A percentile compares a stretch with the other conserved stretches of the same genome.
Conservation (phyloP, 1,140 invertebrate genomes). For the Teleogryllus occipitalis region DNA sequence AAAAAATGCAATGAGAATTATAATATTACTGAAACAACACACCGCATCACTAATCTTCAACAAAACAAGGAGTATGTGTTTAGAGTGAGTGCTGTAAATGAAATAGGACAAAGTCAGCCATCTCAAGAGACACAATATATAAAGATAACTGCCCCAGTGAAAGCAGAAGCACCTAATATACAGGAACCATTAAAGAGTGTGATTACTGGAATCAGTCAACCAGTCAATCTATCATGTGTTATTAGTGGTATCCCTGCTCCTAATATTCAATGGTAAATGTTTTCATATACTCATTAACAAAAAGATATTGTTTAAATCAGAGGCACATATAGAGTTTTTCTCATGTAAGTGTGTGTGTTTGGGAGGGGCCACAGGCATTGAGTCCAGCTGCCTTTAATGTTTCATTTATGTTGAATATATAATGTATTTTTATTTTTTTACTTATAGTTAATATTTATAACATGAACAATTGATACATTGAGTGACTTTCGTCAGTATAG, state of each 20-base stretch:
- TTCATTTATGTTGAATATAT: too few species aligned
- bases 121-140: slow-evolving; percentile 50
- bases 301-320: not conserved
- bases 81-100: slow-evolving; percentile 66
- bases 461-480: too few species aligned
- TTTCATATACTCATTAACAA: not conserved
- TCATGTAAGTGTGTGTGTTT: not conserved
- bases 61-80: slow-evolving; percentile 65
- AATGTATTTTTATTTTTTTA: too few species aligned
- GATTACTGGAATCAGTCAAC: slow-evolving; percentile 46
- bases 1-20: slow-evolving; percentile 45
- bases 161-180: slow-evolving; percentile 48
- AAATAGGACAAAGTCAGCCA: slow-evolving; percentile 54
- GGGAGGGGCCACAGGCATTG: too few species aligned
- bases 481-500: too few species aligned
- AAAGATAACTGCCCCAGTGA: slow-evolving; percentile 42
- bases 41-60: slow-evolving; percentile 54
- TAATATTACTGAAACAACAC: slow-evolving; percentile 54
- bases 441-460: too few species aligned
- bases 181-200: slow-evolving; percentile 53
- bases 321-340: not conserved
- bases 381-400: too few species aligned
- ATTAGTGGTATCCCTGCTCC: slow-evolving; percentile 76
- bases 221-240: slow-evolving; percentile 59
- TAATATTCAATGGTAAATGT: slow-evolving; percentile 63